These are phyloP conservation scores for Paelopatides confundens DNA, from an alignment of 53 echinoderm and acorn worm species.

Conservation along the genomic window DNA sequence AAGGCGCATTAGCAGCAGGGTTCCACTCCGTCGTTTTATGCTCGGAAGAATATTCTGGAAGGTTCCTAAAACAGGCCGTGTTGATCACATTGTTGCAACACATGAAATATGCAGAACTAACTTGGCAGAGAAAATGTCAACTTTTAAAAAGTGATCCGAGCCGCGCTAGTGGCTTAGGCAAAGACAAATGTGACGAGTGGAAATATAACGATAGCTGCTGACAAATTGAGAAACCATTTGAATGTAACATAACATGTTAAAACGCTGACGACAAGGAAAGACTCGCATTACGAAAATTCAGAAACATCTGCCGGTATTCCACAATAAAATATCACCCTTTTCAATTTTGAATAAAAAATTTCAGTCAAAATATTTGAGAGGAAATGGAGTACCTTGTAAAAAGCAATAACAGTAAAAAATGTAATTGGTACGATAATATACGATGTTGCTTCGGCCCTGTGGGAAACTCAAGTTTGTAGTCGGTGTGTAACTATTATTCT, in stretches of 20 bases:
- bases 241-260: slow-evolving; percentile 7
- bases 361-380: background rate
- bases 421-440: too few relatives aligned
- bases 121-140: slow-evolving; percentile 37
- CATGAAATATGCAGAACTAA: background rate
- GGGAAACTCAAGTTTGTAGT: too few relatives aligned
- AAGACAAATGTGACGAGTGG: background rate
- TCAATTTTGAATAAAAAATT: background rate
- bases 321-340: background rate
- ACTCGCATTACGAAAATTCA: slow-evolving; percentile 10
- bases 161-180: background rate
- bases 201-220: background rate
- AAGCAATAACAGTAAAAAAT: background rate
- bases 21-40: slow-evolving; percentile 1
- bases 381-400: background rate
- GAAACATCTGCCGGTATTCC: background rate
- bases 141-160: slow-evolving; percentile 13
- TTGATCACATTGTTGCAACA: background rate
- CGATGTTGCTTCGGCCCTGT: too few relatives aligned
- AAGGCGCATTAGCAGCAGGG: background rate
- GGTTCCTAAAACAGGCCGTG: slow-evolving; percentile 7
- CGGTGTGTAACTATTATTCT: too few relatives aligned
- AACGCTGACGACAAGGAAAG: background rate
- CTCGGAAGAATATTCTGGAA: background rate
- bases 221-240: background rate